Base-by-base conservation (phyloP, 2,113 vertebrate genomes). In the Mugil cephalus region DNA sequence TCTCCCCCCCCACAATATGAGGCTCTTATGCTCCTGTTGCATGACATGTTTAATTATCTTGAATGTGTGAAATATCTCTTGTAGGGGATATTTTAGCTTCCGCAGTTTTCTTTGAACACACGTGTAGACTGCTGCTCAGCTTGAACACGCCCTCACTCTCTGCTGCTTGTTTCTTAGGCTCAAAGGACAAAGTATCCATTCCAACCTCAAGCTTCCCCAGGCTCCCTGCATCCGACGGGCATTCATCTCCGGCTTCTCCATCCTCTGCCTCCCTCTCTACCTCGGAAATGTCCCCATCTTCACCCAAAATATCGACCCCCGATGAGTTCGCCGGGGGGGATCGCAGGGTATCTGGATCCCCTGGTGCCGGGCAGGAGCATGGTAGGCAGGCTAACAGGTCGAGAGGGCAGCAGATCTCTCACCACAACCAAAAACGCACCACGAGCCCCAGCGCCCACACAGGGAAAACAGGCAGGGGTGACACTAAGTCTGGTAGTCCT, bases 111-210 rank as follows among this genome's bases (percentile, higher is more conserved):
- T 40, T 53, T 46, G 7, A 18, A 30, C 18, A 1, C 35, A 10
- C 13, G 4, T 36, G 11, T 14, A 53, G n/a, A 1, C 24, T 69
- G 34, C n/a, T 39, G 18, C 53, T 48, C n/a, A 10, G 17, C n/a
- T 50, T 7, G 35, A 59, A 36, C 15, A 4, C 10, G 45, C 48
- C 69, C 59, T 89, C 15, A 87, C 19, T 58, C 60, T 77, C 14
- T 39, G 7, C 34, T 79, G 40, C 34, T 60, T 89, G 74, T 69
- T 19, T 88, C 90, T 17, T 88, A 95, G 98, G 95, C 94, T 91
- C 93, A 93, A 93, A 94, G 94, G 95, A 96, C 85, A 92, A 89
- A 93, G 91, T 77, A 76, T 94, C 83, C 89, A 91, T 93, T 89
- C 88, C 93, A 87, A 94, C 94, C 77, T 92, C 95, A 91, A 94